These are phyloP conservation scores for Ginglymostoma cirratum DNA, from an alignment of 2,113 vertebrate species.

Conservation along the genomic window DNA sequence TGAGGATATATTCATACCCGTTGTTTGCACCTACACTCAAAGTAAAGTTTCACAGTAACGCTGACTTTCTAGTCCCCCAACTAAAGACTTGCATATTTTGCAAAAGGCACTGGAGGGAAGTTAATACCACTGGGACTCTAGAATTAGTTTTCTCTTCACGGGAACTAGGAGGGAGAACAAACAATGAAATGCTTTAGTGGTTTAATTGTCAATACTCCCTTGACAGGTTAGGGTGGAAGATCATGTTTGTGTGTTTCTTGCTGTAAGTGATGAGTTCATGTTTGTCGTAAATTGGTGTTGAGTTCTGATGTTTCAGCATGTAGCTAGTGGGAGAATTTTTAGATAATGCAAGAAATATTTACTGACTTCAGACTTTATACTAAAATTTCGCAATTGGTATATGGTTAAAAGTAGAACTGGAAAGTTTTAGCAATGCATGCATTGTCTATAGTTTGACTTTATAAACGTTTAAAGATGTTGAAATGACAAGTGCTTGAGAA, in stretches of 20 bases:
- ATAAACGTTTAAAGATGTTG: not conserved
- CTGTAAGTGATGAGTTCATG: not conserved
- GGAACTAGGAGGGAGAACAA: not conserved
- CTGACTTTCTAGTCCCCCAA: not conserved
- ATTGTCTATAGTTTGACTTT: conserved; percentile 2
- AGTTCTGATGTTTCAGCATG: not conserved
- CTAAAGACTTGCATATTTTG: not conserved
- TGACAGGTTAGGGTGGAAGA: not conserved
- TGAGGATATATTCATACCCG: not conserved
- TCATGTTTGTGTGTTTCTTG: not conserved
- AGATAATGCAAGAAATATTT: not conserved
- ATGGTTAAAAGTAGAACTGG: conserved; percentile 6
- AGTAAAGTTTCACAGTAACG: not conserved
- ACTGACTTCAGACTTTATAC: not conserved
- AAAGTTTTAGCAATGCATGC: not conserved
- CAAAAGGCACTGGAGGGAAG: not conserved
- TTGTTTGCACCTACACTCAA: not conserved
- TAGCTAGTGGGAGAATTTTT: not conserved
- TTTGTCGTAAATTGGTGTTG: not conserved
- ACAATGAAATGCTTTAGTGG: not conserved
- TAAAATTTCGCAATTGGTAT: not conserved
- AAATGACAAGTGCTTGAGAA: not conserved
- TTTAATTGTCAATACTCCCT: not conserved
- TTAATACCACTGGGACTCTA: not conserved
- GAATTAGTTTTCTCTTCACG: not conserved